Base-by-base conservation (phyloP, 2,888 invertebrate species). In the Amblyteles armatorius region DNA sequence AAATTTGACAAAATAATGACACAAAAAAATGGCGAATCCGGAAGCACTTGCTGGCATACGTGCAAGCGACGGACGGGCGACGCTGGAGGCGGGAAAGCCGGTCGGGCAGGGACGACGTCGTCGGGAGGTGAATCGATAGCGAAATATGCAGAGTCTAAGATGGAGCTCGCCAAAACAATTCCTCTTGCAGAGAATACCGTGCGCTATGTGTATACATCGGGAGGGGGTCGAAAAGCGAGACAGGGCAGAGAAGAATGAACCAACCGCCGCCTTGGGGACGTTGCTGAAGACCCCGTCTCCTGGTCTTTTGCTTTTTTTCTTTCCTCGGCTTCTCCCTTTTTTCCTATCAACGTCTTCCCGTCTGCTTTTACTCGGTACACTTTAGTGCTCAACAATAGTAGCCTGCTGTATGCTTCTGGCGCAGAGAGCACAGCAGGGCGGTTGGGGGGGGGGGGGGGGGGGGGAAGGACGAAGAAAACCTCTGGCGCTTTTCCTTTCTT, bases 81-180 rank as follows among this genome's bases (percentile, higher is more conserved):
- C 63, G 69, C 52, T 50, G 79, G 22, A 22, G 71, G 29, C 50
- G 60, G 52, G 65, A 72, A 79, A 79, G 52, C 72, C 65, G 52
- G 65, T 63, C 63, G 63, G 16, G 40, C 29, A 52, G 6, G 16
- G 33, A 40, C 57, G 36, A 22, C 72, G 60, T 67, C 50, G 29
- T 48, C 63, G 52, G 29, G 26, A 71, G 48, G 55, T 40, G 71
- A 86, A 84, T 86, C 86, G 79, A 86, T 86, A 86, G 57, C 67
- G 78, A 86, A 74, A 79, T 84, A 82, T 83, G 80, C 50, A 69
- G 68, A 72, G 80, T 40, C 60, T 76, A 65, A 86, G 74, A 81
- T 48, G 74, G 29, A 65, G 69, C 68, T 83, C 60, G 83, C 81
- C 81, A 84, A 84, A 86, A 57, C 72, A 84, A 86, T 81, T 83